phyloP scores from a whole-genome alignment of 2,888 invertebrate genomes.

The Aspidiotus destructor region DNA sequence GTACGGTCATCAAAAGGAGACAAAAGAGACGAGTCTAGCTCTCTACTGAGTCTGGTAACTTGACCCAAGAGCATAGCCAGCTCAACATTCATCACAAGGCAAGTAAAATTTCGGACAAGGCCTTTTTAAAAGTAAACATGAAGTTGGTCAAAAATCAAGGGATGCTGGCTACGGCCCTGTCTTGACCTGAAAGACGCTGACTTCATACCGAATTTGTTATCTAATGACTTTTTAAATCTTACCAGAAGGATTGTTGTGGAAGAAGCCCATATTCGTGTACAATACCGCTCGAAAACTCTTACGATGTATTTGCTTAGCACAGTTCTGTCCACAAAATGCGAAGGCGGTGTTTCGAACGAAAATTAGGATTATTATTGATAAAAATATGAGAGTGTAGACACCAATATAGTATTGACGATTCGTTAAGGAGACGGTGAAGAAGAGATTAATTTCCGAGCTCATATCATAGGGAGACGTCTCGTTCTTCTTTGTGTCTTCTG shows the following conservation, averaged over 20 bases:
- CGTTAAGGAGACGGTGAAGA: background rate
- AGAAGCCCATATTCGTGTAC: constrained; percentile 68
- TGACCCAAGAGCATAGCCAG: too few species aligned
- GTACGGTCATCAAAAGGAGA: background rate
- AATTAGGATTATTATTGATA: constrained; percentile 33
- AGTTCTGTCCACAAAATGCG: constrained; percentile 62
- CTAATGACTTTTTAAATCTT: constrained; percentile 36
- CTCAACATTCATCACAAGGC: too few species aligned
- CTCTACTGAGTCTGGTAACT: too few species aligned
- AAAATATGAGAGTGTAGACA: constrained; percentile 22
- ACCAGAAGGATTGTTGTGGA: constrained; percentile 75
- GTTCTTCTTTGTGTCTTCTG: too few species aligned
- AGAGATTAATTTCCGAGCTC: background rate
- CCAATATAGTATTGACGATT: constrained; percentile 18
- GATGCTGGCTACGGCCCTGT: too few species aligned
- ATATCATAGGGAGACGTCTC: too few species aligned
- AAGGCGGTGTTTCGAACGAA: constrained; percentile 55
- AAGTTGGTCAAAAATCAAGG: too few species aligned
- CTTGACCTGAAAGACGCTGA: too few species aligned
- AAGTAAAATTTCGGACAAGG: too few species aligned
- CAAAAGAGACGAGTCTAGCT: too few species aligned
- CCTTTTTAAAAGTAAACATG: too few species aligned
- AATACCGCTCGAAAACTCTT: constrained; percentile 66
- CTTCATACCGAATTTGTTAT: too few species aligned
- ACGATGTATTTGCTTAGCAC: constrained; percentile 65